Conservation (phyloP, 2,797 vertebrate species). For the Premnoplex brunnescens region DNA sequence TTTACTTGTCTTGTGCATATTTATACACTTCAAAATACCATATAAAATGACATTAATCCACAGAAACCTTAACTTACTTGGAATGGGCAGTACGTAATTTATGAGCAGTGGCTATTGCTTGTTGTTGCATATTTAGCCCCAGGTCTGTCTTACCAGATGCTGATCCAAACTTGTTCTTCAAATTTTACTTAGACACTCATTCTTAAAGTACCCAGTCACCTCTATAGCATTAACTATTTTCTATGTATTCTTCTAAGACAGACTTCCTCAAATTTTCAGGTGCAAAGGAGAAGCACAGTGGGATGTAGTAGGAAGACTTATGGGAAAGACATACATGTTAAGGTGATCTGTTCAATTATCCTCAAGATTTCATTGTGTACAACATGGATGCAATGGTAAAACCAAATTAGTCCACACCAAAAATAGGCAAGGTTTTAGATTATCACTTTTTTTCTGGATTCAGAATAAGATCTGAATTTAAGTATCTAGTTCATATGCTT, state of each 20-base stretch:
- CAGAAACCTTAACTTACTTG: background rate
- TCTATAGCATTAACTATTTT: background rate
- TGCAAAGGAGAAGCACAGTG: background rate
- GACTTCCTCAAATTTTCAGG: background rate
- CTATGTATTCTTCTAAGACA: background rate
- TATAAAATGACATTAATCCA: background rate
- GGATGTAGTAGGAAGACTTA: background rate
- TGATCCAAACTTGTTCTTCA: background rate
- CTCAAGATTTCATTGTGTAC: background rate
- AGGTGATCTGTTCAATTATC: fast-evolving
- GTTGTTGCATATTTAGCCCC: background rate
- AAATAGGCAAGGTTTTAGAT: background rate
- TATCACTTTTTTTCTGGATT: background rate
- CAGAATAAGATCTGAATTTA: background rate
- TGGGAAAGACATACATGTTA: background rate
- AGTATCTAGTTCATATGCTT: fast-evolving
- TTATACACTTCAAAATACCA: background rate
- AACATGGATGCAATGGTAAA: background rate
- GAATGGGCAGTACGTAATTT: background rate
- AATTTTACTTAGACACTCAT: background rate
- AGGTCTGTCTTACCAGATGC: background rate
- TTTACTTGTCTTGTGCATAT: background rate
- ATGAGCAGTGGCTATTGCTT: background rate
- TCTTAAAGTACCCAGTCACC: background rate
- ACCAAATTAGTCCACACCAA: background rate